phyloP scores from a whole-genome alignment of 2,797 vertebrate genomes.

The Pempheris klunzingeri region DNA sequence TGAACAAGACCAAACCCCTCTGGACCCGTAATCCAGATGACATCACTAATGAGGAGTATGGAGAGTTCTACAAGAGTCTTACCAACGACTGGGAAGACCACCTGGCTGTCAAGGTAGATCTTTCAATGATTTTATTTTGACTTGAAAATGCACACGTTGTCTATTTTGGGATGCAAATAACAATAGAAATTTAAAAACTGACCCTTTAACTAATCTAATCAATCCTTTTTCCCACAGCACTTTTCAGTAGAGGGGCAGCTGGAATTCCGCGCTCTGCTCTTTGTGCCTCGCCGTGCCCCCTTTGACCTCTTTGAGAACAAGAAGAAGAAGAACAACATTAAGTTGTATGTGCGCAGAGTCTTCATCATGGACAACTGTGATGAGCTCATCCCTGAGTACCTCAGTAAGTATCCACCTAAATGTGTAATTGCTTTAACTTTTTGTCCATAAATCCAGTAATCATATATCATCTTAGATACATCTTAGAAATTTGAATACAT shows the following conservation, averaged over 20 bases:
- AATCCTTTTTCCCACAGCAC: conserved; percentile 66
- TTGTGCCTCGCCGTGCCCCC: conserved; percentile 92
- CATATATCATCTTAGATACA: neutral
- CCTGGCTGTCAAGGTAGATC: conserved; percentile 90
- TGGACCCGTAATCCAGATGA: conserved; percentile 96
- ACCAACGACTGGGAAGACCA: conserved; percentile 98
- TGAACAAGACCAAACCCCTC: conserved; percentile 95
- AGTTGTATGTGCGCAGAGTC: conserved; percentile 92
- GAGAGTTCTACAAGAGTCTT: conserved; percentile 95
- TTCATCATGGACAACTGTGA: conserved; percentile 98
- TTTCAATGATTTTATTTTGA: neutral
- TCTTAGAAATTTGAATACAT: neutral
- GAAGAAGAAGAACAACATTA: conserved; percentile 96
- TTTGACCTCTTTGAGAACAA: conserved; percentile 95
- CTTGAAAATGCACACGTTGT: neutral
- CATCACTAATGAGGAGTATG: conserved; percentile 94
- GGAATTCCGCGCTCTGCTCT: conserved; percentile 93
- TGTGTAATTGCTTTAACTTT: neutral
- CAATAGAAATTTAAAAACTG: neutral
- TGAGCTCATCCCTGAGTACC: conserved; percentile 93
- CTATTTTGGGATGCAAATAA: neutral
- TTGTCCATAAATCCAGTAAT: neutral
- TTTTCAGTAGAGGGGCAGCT: conserved; percentile 94
- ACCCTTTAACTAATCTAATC: neutral
- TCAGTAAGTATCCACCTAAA: conserved; percentile 86